phyloP scores from a whole-genome alignment of 2,797 vertebrate species.

The Pteronotus mesoamericanus region DNA sequence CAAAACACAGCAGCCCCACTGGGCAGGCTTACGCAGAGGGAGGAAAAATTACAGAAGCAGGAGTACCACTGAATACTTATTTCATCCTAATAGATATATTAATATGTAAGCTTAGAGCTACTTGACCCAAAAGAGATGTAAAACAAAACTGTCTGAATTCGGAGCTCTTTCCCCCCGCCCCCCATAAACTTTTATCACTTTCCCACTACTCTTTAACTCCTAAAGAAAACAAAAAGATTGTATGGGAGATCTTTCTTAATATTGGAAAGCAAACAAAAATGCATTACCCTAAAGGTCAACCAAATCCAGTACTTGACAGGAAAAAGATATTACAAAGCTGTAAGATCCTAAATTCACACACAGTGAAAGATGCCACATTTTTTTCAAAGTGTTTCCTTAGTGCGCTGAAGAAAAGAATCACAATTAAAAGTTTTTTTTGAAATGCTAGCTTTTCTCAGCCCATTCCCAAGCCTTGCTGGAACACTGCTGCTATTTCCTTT shows the following conservation, averaged over 20 bases:
- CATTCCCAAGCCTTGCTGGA: neutral
- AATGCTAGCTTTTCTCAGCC: neutral
- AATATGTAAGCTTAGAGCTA: neutral
- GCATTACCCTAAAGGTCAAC: slow-evolving; percentile 60
- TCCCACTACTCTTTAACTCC: neutral
- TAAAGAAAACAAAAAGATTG: slow-evolving; percentile 56
- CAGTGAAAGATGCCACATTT: neutral
- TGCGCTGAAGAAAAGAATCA: neutral
- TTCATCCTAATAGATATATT: neutral
- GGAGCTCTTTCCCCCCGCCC: neutral
- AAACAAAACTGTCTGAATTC: slow-evolving; percentile 9
- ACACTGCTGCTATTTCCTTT: slow-evolving; percentile 47
- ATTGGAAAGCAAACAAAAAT: slow-evolving; percentile 60
- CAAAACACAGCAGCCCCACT: neutral
- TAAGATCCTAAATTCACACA: slow-evolving; percentile 18
- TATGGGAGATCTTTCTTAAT: slow-evolving; percentile 42
- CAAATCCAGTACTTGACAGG: neutral
- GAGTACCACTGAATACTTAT: neutral
- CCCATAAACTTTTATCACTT: slow-evolving; percentile 12
- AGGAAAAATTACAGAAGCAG: neutral
- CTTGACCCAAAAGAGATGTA: neutral
- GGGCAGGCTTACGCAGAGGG: neutral
- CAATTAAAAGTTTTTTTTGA: neutral
- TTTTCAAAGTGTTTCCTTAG: slow-evolving; percentile 12
- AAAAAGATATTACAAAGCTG: slow-evolving; percentile 36